Evolutionary conservation across 2,888 invertebrate genomes (phyloP).

Genomic region (Pollenia labialis): DNA sequence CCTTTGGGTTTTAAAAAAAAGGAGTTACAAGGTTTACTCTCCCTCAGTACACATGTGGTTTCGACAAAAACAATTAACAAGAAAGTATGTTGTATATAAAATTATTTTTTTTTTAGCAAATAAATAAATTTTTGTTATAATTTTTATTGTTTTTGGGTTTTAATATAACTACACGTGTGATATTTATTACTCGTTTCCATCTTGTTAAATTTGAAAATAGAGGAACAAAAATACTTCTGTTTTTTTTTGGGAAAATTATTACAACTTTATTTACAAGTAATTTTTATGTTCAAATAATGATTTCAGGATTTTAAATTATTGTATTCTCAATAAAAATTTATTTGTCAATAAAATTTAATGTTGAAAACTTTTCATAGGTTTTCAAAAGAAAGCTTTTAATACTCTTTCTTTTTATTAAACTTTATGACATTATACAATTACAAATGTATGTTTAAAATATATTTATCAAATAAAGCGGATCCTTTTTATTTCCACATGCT

Average conservation of each 20-base stretch:
- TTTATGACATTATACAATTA: no score
- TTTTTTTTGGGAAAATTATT: background rate
- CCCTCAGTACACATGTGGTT: background rate
- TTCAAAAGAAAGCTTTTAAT: background rate
- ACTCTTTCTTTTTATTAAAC: no score
- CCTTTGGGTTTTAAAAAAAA: background rate
- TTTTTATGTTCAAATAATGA: background rate
- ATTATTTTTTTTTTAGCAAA: background rate
- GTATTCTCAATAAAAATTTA: background rate
- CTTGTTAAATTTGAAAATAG: background rate
- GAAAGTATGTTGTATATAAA: background rate
- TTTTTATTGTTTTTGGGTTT: background rate
- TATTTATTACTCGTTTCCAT: background rate
- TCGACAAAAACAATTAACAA: background rate
- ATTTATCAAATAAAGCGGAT: no score
- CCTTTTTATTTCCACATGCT: no score
- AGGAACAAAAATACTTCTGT: background rate
- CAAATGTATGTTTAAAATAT: no score
- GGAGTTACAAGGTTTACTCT: background rate
- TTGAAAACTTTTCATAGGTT: background rate
- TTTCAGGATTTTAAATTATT: background rate
- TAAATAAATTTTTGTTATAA: background rate
- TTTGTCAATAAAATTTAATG: background rate
- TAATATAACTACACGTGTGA: conserved; percentile 1
- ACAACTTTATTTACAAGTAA: background rate